Evolutionary conservation across 2,888 invertebrate species (phyloP), one percentile per base, ranked within the genome.

Genomic region (Drosophila planitibia): DNA sequence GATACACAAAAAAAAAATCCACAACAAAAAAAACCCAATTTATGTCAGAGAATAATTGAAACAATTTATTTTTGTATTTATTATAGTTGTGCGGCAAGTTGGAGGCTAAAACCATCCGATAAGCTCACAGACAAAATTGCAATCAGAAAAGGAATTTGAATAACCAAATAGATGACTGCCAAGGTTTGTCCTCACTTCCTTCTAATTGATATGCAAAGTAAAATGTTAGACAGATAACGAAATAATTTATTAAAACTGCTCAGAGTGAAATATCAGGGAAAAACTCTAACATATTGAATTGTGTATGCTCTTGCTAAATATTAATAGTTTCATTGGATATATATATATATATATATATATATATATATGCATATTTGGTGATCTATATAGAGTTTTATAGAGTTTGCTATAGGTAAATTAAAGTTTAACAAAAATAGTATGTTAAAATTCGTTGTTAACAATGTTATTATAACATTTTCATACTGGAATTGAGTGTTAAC

Each of bases 131-230:
- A 25, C 57, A 62, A 51, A 78, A 52, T 28, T 76, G 63, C 60
- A 67, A 32, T 53, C 44, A 28, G 41, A 69, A 70, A 25, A 16
- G 25, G 25, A 30, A 28, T 9, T 35, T 33, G 30, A 30, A 47
- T 12, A 47, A 12, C 22, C n/a, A 25, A 53, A 53, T n/a, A 44
- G 35, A 25, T 66, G 55, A 49, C 32, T 65, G 59, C 19, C 53
- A 47, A 58, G 6, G 5, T 74, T 74, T 62, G 57, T 33, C 55
- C 60, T 65, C 60, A 61, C 64, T 39, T 32, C 37, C 25, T 57
- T 59, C 71, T 80, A 85, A 88, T 87, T 85, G 88, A 66, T 70
- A 76, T 71, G 22, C 47, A 4, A 47, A 69, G 74, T 74, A 75
- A 75, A 83, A 85, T 87, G 68, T 64, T 64, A 66, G 53, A 71